phyloP scores from a whole-genome alignment of 2,113 vertebrate species.

The Elgaria multicarinata region DNA sequence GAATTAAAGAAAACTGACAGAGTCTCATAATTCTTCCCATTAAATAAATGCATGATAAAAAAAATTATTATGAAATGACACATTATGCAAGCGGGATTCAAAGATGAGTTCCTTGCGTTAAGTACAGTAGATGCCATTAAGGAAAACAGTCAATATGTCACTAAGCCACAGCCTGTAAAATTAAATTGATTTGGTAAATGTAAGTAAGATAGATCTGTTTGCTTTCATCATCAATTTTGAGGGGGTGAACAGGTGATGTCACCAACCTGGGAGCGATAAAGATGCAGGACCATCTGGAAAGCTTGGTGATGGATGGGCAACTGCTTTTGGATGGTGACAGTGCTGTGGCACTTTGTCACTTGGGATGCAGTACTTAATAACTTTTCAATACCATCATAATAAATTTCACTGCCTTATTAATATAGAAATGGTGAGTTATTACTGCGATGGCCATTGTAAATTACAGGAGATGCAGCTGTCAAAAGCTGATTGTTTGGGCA shows the following conservation, averaged over 20 bases:
- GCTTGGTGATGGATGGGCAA: slow-evolving; percentile 90
- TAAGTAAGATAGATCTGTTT: slow-evolving; percentile 99
- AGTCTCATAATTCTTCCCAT: slow-evolving; percentile 93
- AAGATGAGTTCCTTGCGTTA: slow-evolving; percentile 98
- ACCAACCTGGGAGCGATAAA: slow-evolving; percentile 97
- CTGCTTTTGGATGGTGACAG: slow-evolving; percentile 90
- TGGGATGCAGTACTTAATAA: slow-evolving; percentile 90
- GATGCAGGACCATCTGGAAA: slow-evolving; percentile 92
- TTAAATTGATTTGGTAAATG: slow-evolving; percentile 99
- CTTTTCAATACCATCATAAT: slow-evolving; percentile 94
- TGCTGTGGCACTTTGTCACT: slow-evolving; percentile 92
- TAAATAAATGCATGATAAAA: slow-evolving; percentile 97
- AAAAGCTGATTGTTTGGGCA: slow-evolving; percentile 81
- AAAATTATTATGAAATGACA: slow-evolving; percentile 96
- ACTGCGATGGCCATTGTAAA: slow-evolving; percentile 91
- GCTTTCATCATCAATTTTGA: slow-evolving; percentile 99
- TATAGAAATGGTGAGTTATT: slow-evolving; percentile 96
- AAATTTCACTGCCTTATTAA: slow-evolving; percentile 97
- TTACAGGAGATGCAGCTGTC: slow-evolving; percentile 84
- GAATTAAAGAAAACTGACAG: slow-evolving; percentile 90
- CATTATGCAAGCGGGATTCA: slow-evolving; percentile 94
- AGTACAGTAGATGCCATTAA: slow-evolving; percentile 98
- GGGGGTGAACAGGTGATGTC: slow-evolving; percentile 95
- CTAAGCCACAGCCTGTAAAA: slow-evolving; percentile 97
- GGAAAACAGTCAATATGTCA: slow-evolving; percentile 99